These are phyloP conservation scores for Thinocorus orbignyianus DNA, from an alignment of 2,113 vertebrate species.

Conservation along the genomic window DNA sequence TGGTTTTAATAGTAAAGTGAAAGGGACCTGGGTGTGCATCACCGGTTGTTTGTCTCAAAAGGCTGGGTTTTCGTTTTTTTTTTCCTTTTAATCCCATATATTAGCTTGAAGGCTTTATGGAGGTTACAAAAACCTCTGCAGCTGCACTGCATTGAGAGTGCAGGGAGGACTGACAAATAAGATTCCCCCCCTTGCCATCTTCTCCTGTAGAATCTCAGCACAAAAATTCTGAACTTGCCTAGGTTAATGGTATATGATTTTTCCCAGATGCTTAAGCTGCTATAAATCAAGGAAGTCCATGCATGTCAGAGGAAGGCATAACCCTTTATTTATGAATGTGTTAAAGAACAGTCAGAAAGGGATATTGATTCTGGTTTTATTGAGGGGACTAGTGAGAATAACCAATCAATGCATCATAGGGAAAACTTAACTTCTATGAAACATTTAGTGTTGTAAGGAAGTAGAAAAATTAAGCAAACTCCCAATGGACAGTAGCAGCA, in stretches of 20 bases:
- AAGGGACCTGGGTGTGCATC: neutral
- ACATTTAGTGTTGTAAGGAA: neutral
- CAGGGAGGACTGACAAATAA: neutral
- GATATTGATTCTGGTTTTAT: conserved; percentile 22
- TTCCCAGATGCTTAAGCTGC: neutral
- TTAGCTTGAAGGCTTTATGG: neutral
- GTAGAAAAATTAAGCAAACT: neutral
- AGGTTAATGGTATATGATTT: neutral
- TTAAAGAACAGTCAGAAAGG: neutral
- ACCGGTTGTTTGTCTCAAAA: neutral
- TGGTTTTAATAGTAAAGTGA: neutral
- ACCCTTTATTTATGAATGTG: conserved; percentile 3
- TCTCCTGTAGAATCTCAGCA: neutral
- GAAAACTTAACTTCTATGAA: neutral
- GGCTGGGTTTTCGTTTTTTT: neutral
- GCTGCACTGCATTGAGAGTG: neutral
- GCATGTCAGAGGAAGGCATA: neutral
- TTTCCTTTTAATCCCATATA: neutral
- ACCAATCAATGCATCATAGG: neutral
- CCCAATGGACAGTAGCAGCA: neutral
- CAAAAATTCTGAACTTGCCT: neutral
- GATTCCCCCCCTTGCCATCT: neutral
- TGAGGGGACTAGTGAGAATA: neutral
- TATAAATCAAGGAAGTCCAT: neutral
- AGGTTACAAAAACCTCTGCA: neutral